Evolutionary conservation across 1,140 invertebrate genomes (phyloP), one percentile per base, ranked within the genome.

Genomic region (Eufriesea mexicana): DNA sequence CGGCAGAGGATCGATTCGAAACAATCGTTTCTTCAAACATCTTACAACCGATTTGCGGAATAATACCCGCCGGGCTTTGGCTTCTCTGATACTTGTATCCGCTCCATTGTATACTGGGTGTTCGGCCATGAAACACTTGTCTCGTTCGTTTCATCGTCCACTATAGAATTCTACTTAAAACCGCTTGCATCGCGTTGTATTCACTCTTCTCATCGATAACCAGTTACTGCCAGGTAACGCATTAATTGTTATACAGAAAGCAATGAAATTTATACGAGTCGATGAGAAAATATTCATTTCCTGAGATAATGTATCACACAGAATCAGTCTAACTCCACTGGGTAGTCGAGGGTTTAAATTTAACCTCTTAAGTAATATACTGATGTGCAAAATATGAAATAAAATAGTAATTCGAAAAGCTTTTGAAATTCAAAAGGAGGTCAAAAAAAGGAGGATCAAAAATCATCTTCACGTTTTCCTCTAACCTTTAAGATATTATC

Each of bases 11-110:
- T 89, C 88, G 84, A 89, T 88, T 85, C 88, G 86, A 89, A 89
- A 90, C 86, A 90, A 90, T 90, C 88, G 88, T 89, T 89, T 85
- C 88, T 89, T 88, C 84, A 90, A 90, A 90, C 88, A 89, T 88
- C 86, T 84, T 68, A 87, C 66, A 76, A 77, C 71, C 83, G 88
- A 89, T 89, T 89, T 89, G 67, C 74, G 83, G 75, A 68, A 72
- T 89, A 89, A 88, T 89, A 88, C 79, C 86, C 28, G 61, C 55
- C 61, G 54, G 79, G 79, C 79, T 79, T 88, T 83, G 75, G 70
- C 71, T 89, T 73, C 79, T 85, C 87, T 84, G 86, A 85, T 87
- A 75, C 74, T 75, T 85, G 66, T 85, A 79, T 79, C 83, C 61
- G 9, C n/a, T 59, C 45, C 14, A n/a, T 28, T 73, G 57, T 49